Conservation (phyloP, 2,113 vertebrate species). For the Gallinago jamesoni region DNA sequence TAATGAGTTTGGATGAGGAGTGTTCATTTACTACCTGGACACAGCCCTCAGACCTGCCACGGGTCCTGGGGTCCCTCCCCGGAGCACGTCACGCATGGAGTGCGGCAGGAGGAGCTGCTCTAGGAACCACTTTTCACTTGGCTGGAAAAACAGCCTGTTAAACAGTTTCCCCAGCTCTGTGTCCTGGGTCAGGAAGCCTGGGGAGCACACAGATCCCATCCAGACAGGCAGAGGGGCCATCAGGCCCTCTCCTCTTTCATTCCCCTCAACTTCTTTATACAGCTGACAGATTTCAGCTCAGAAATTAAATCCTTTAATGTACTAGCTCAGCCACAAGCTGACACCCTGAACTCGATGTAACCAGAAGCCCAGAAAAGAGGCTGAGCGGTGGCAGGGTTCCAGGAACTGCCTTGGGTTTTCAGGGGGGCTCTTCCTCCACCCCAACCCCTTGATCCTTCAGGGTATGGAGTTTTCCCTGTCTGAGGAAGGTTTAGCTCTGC, state of each 20-base stretch:
- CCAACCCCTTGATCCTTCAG: neutral
- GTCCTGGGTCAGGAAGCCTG: neutral
- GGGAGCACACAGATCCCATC: neutral
- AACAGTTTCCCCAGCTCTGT: neutral
- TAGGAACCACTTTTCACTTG: neutral
- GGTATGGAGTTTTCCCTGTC: fast-evolving
- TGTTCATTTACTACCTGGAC: neutral
- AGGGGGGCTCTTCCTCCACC: neutral
- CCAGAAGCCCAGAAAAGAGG: neutral
- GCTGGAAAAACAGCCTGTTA: neutral
- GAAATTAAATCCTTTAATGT: conserved; percentile 40
- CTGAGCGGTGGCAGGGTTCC: conserved; percentile 5
- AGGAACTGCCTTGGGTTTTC: neutral
- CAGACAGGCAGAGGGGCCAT: neutral
- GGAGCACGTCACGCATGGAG: fast-evolving
- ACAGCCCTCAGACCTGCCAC: neutral
- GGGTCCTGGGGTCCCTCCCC: neutral
- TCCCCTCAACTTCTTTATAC: neutral
- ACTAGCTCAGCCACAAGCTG: conserved; percentile 9
- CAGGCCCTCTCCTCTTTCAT: neutral
- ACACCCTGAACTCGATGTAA: neutral
- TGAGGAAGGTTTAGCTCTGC: neutral
- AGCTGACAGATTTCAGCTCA: conserved; percentile 30
- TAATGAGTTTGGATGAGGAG: neutral
- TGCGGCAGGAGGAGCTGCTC: neutral